These are phyloP conservation scores for Paramormyrops kingsleyae DNA, from an alignment of 2,113 vertebrate species.

Conservation along the genomic window DNA sequence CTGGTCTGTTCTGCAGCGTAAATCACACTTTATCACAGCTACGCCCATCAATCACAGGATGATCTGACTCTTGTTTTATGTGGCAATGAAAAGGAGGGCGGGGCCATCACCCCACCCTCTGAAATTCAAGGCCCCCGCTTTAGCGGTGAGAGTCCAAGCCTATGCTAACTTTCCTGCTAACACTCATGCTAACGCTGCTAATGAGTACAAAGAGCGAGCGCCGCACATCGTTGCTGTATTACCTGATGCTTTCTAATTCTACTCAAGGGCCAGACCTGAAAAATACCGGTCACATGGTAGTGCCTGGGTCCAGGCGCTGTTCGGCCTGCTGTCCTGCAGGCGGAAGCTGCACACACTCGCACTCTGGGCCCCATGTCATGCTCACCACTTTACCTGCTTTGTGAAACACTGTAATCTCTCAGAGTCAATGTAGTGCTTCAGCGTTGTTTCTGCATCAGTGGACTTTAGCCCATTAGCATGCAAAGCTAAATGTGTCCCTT, in stretches of 20 bases:
- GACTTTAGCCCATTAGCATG: not conserved
- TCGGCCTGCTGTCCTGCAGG: not conserved
- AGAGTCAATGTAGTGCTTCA: not conserved
- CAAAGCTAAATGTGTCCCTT: not conserved
- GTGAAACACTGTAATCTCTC: not conserved
- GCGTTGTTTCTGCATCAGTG: not conserved
- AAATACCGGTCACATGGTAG: not conserved
- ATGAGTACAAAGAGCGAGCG: not conserved
- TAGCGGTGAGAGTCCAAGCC: not conserved
- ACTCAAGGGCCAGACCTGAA: not conserved
- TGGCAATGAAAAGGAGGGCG: conserved; percentile 9
- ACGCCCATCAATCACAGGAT: conserved; percentile 33
- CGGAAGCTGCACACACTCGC: not conserved
- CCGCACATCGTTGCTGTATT: not conserved
- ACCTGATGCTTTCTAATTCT: not conserved
- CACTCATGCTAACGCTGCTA: not conserved
- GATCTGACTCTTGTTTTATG: conserved; percentile 22
- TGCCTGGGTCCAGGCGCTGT: not conserved
- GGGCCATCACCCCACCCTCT: conserved; percentile 17
- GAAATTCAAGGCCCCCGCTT: not conserved
- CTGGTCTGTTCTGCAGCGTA: not conserved
- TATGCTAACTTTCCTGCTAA: not conserved
- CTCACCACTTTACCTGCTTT: not conserved
- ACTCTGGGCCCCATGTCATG: not conserved
- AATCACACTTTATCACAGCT: not conserved